Base-by-base conservation (phyloP, 2,797 vertebrate species). In the Myiotriccus ornatus region DNA sequence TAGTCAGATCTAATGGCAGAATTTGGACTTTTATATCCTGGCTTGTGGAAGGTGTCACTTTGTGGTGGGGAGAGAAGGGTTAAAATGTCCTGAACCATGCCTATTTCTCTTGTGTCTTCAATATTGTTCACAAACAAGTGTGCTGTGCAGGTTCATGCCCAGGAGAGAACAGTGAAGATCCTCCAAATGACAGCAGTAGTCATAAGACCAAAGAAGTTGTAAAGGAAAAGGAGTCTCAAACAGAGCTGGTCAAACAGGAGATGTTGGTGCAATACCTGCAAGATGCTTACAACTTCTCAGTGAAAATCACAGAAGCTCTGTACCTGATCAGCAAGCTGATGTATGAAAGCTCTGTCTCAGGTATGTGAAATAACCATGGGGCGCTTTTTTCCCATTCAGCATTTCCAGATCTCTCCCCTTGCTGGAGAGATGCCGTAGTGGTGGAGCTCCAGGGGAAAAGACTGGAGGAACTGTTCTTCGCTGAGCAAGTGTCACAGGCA, bases 191-290 rank as follows among this genome's bases (percentile, higher is more conserved):
- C 50, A 67, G 19, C 46, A 41, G 27, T 6, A 78, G 20, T 50
- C 24, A 8, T 64, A 21, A 87, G 14, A 95, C 34, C 37, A 94
- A 96, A 76, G 94, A 86, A 60, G 67, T 9, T 67, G 43, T 15
- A 6, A n/a, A 10, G 3, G 91, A 91, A 30, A 69, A 88, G 25
- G 85, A 82, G 41, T 12, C 10, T 56, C 84, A 62, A 22, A n/a
- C 79, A 47, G 97, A 99, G 69, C 95, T 99, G 80, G 96, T 98
- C 93, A 99, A 99, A 96, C 99, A 99, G 97, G 98, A 99, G 97
- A 99, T 99, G 98, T 79, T 99, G 96, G 99, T 99, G 76, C 99
- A 99, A 84, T 99, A 99, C 92, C 97, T 99, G 87, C 98, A 95
- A 84, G 99, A 99, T 35, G 99, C 99, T 3, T 98, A 99, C 84